Evolutionary conservation across 2,888 invertebrate genomes (phyloP), one percentile per base, ranked within the genome.

Genomic region (Drosophila paranaensis): DNA sequence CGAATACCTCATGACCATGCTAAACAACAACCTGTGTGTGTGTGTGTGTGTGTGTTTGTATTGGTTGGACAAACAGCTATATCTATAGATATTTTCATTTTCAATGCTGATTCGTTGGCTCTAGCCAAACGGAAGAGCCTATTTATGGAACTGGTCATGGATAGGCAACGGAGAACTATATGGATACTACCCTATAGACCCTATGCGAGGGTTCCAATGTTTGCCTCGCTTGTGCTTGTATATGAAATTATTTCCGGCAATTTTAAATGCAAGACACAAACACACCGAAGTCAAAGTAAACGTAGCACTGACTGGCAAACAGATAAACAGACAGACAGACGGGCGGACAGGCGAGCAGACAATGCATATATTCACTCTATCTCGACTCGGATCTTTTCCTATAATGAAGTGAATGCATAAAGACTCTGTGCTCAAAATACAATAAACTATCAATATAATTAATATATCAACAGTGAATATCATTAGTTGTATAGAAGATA

Each of bases 201-300:
- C 42, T 50, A 50, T 50, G 30, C 6, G 13, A 16, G 50, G 78
- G 54, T 63, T 56, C 64, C 79, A 68, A 56, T 88, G 70, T 85
- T 71, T 69, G 66, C 46, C 73, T 27, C 50, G 35, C 43, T 67
- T 71, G 61, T 70, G 48, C 48, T 75, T 78, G 81, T 75, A 79
- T 83, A 76, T 79, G 60, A 82, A 80, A 85, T 81, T 84, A 88
- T 88, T 89, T 86, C 86, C 86, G 86, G 86, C 77, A 75, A 86
- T 86, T 86, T 84, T 84, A 86, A 86, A 86, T 86, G 82, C 86
- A 89, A 87, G 89, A 81, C 85, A 81, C 89, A 86, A 82, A 84
- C 81, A 53, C 37, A 37, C 5, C 20, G 67, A 72, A 88, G 74
- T 54, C 86, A 67, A 79, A 77, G 57, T 50, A 75, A 73, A 63